A percentile compares a stretch with the other conserved stretches of the same genome.
phyloP scores from a whole-genome alignment of 1,140 invertebrate species.

The Drosophila subpulchrella region DNA sequence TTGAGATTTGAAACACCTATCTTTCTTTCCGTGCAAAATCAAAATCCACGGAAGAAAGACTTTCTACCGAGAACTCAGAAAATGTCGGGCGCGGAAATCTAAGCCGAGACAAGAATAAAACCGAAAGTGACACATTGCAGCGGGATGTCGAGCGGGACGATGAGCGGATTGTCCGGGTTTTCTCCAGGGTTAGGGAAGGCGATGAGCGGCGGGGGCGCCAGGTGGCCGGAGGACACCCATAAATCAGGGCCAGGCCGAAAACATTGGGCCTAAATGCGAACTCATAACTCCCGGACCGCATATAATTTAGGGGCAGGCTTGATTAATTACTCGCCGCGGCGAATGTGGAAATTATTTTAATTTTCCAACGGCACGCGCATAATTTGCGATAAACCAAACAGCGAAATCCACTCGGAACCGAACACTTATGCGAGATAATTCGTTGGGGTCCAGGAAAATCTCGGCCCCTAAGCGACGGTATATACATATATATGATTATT shows the following conservation, averaged over 20 bases:
- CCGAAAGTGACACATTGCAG: constrained; percentile 65
- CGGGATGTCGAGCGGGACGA: constrained; percentile 17
- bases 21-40: constrained; percentile 9
- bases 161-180: constrained; percentile 8
- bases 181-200: not conserved
- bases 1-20: not conserved
- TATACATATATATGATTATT: constrained; percentile 37
- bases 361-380: constrained; percentile 51
- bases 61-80: constrained; percentile 18
- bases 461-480: not conserved
- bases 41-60: constrained; percentile 4
- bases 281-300: constrained; percentile 65
- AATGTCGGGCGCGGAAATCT: constrained; percentile 67
- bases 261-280: constrained; percentile 30
- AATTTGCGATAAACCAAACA: constrained; percentile 60
- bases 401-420: constrained; percentile 31
- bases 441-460: constrained; percentile 11
- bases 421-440: constrained; percentile 70
- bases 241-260: constrained; percentile 38
- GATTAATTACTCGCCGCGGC: constrained; percentile 74
- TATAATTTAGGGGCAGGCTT: constrained; percentile 56
- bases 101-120: constrained; percentile 51
- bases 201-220: constrained; percentile 11
- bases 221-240: constrained; percentile 41
- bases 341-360: constrained; percentile 81